Evolutionary conservation across 2,888 invertebrate genomes (phyloP).

Genomic region (Sinohyriopsis cumingii): DNA sequence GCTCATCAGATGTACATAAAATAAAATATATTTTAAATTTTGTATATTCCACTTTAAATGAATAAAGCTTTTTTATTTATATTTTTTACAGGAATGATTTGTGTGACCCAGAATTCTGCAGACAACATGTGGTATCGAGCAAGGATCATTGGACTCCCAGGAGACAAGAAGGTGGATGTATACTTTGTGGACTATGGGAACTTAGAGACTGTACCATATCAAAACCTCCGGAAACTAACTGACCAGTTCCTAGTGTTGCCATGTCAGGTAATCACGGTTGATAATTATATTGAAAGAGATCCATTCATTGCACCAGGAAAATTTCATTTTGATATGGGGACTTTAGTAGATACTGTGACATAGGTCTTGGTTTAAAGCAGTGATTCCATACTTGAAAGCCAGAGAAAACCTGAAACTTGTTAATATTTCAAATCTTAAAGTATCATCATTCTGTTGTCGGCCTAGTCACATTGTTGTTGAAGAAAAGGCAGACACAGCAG

Average conservation of each 20-base stretch:
- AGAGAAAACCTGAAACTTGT: neutral
- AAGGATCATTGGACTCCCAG: slow-evolving; percentile 74
- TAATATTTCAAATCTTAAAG: too few species aligned
- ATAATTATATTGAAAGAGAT: neutral
- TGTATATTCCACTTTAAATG: too few species aligned
- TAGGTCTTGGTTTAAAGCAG: too few species aligned
- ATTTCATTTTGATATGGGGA: too few species aligned
- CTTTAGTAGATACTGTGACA: too few species aligned
- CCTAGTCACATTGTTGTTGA: too few species aligned
- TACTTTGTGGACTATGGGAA: slow-evolving; percentile 80
- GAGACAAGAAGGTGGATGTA: slow-evolving; percentile 75
- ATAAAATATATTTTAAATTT: too few species aligned
- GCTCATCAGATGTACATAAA: too few species aligned
- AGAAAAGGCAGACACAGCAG: too few species aligned
- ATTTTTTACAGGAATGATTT: slow-evolving; percentile 77
- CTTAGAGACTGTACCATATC: slow-evolving; percentile 74
- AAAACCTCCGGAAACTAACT: slow-evolving; percentile 73
- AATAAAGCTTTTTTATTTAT: neutral
- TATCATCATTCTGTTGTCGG: too few species aligned
- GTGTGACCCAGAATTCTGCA: slow-evolving; percentile 78
- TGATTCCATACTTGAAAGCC: too few species aligned
- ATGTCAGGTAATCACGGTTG: slow-evolving; percentile 43
- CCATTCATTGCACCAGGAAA: too few species aligned
- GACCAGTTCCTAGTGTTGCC: slow-evolving; percentile 56
- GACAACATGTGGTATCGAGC: slow-evolving; percentile 83